A percentile compares a stretch with the other conserved stretches of the same genome.
Conservation (phyloP, 2,888 invertebrate genomes). For the Ommatoiulus sabulosus region DNA sequence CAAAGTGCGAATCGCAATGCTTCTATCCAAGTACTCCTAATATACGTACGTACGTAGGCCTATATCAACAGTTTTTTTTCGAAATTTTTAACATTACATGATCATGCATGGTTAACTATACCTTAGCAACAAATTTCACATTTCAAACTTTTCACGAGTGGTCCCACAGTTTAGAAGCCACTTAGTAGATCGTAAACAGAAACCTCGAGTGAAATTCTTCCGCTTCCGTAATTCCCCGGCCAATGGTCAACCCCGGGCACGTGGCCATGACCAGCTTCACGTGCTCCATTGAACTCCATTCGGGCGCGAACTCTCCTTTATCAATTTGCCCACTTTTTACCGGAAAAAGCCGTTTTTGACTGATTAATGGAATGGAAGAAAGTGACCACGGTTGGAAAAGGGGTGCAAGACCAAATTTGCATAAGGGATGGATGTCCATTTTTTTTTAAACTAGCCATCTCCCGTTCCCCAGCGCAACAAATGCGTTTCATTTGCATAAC, state of each 20-base stretch:
- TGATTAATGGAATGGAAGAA: slow-evolving; percentile 25
- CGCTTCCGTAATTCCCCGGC: background rate
- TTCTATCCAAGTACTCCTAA: too few species aligned
- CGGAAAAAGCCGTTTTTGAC: slow-evolving; percentile 21
- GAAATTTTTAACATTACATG: too few species aligned
- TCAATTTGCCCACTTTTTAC: background rate
- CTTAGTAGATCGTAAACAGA: background rate
- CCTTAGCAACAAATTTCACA: too few species aligned
- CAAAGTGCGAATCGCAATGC: too few species aligned
- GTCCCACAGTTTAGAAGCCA: too few species aligned
- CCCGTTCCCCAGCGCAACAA: background rate
- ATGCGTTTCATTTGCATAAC: slow-evolving; percentile 4
- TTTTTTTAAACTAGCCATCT: background rate
- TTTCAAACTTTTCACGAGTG: too few species aligned
- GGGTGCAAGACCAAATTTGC: background rate
- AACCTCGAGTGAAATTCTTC: background rate
- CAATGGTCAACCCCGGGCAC: background rate
- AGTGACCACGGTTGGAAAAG: background rate
- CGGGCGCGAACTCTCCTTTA: background rate
- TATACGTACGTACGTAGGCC: too few species aligned
- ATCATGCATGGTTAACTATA: too few species aligned
- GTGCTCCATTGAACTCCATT: background rate
- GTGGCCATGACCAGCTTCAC: too few species aligned
- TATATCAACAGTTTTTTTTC: too few species aligned
- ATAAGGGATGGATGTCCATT: background rate